phyloP scores from a whole-genome alignment of 2,888 invertebrate species.

The Ophion slaviceki region DNA sequence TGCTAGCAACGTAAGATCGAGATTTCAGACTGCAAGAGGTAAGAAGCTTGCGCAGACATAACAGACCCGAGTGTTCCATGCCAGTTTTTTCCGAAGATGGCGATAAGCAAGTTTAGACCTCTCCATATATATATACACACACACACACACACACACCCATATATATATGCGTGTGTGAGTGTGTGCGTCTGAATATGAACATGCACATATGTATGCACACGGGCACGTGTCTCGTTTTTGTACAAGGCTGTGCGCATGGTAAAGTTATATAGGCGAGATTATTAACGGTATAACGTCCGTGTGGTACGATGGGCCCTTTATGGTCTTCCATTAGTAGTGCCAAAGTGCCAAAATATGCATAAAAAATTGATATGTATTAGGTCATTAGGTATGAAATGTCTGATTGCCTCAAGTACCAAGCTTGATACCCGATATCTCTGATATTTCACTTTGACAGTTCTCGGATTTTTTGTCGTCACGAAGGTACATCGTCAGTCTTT shows the following conservation, averaged over 20 bases:
- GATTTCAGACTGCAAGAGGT: slow-evolving; percentile 18
- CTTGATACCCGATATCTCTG: no score
- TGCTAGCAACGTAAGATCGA: slow-evolving; percentile 40
- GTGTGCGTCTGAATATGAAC: no score
- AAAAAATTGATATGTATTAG: not conserved
- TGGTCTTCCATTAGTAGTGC: not conserved
- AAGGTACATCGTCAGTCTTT: no score
- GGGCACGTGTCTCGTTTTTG: slow-evolving; percentile 7
- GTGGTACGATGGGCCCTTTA: slow-evolving; percentile 4
- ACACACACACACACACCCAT: no score
- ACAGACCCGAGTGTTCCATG: slow-evolving; percentile 19
- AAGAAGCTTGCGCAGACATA: slow-evolving; percentile 18
- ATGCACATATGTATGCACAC: not conserved
- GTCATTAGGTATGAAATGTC: no score
- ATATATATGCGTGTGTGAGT: no score
- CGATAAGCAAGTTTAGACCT: slow-evolving; percentile 33
- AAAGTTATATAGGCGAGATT: slow-evolving; percentile 28
- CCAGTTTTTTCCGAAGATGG: slow-evolving; percentile 56
- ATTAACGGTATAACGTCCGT: slow-evolving; percentile 41
- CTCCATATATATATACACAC: not conserved
- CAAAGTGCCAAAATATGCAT: not conserved
- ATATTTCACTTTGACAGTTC: no score
- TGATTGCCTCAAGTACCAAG: no score
- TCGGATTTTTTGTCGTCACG: no score
- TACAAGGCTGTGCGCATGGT: slow-evolving; percentile 20